phyloP scores from a whole-genome alignment of 1,140 invertebrate species.

The Macrostomum lignano region DNA sequence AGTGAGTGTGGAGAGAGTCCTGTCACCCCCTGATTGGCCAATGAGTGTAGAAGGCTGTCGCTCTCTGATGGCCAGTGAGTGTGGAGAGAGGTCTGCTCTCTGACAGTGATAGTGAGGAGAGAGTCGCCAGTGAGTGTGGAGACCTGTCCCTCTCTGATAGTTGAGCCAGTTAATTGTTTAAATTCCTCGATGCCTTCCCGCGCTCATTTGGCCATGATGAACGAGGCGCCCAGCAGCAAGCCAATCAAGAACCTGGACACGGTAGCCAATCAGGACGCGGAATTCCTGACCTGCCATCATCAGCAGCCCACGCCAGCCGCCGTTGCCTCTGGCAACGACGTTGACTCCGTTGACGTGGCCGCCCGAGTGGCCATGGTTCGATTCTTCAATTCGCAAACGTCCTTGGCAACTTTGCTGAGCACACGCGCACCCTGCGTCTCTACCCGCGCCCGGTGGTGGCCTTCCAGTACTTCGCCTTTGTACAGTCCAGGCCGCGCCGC shows the following conservation, averaged over 20 bases:
- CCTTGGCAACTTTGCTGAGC: conserved; percentile 81
- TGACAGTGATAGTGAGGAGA: no score
- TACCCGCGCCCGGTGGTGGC: conserved; percentile 92
- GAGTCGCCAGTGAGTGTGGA: not conserved
- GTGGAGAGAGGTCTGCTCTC: no score
- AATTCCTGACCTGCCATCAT: not conserved
- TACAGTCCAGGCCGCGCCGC: conserved; percentile 59
- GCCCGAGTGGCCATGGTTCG: conserved; percentile 88
- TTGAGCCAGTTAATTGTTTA: no score
- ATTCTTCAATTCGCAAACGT: conserved; percentile 91
- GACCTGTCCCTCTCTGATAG: conserved; percentile 1
- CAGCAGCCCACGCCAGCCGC: conserved; percentile 7
- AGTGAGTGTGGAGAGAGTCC: no score
- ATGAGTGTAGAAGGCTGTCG: no score
- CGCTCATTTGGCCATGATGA: conserved; percentile 30
- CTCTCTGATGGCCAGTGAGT: no score
- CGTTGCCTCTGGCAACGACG: conserved; percentile 69
- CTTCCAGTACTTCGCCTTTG: conserved; percentile 88
- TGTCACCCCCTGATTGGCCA: no score
- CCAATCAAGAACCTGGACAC: conserved; percentile 31
- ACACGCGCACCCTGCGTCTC: conserved; percentile 69
- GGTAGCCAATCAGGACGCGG: conserved; percentile 11
- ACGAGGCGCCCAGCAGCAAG: conserved; percentile 30
- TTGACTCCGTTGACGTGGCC: conserved; percentile 90
- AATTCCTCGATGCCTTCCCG: no score